Evolutionary conservation across 92 coral and sea anemone genomes (phyloP).

Genomic region (Meandrina meandrites): DNA sequence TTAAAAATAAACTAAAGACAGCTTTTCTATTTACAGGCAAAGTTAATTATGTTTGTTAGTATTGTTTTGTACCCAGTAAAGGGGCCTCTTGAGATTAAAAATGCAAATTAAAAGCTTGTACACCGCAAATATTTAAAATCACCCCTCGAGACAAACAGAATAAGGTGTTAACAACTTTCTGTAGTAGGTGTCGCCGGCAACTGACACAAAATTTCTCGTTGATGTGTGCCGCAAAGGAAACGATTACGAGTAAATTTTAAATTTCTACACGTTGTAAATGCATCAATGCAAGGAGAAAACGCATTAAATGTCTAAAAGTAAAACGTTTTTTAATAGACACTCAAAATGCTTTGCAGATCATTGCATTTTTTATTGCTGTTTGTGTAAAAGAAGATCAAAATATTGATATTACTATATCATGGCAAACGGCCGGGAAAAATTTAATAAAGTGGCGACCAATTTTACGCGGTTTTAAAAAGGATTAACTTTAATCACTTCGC

Average conservation of each 20-base stretch:
- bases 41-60: slow-evolving; percentile 8
- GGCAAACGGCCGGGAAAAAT: not conserved
- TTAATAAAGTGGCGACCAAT: not conserved
- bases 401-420: not conserved
- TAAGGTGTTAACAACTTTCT: slow-evolving; percentile 14
- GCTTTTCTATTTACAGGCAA: not conserved
- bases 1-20: not conserved
- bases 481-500: slow-evolving; percentile 14
- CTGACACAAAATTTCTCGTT: not conserved
- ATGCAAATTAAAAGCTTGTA: slow-evolving; percentile 26
- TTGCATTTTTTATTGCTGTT: not conserved
- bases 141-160: not conserved
- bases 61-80: not conserved
- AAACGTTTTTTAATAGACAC: not conserved
- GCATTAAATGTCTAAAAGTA: not conserved
- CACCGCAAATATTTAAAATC: slow-evolving; percentile 13
- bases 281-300: not conserved
- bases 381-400: not conserved
- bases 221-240: not conserved
- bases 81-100: slow-evolving; percentile 15
- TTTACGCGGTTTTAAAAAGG: slow-evolving; percentile 23
- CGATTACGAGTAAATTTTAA: not conserved
- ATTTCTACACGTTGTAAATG: not conserved
- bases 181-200: not conserved
- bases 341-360: not conserved